Percentiles rank a stretch among this genome's conserved stretches.
phyloP scores from a whole-genome alignment of 1,140 invertebrate genomes.

The Eueides isabella region DNA sequence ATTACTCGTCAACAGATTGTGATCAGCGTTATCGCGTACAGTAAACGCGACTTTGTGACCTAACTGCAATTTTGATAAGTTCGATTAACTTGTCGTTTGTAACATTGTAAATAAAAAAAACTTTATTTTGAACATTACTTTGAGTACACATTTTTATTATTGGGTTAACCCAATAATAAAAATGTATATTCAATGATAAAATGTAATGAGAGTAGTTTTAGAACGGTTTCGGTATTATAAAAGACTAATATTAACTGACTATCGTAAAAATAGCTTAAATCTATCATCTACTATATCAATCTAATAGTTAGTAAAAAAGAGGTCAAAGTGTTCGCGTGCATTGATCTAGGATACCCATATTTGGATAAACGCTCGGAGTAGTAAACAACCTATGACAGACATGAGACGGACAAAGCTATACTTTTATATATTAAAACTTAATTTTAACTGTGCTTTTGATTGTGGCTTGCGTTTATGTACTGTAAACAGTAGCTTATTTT shows the following conservation, averaged over 20 bases:
- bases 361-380: background rate
- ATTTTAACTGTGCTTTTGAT: background rate
- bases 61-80: background rate
- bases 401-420: background rate
- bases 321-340: background rate
- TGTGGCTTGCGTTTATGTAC: background rate
- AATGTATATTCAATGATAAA: background rate
- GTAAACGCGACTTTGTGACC: background rate
- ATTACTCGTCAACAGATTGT: slow-evolving; percentile 17
- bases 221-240: background rate
- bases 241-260: background rate
- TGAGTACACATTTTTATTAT: too few relatives aligned
- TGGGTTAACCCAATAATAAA: background rate
- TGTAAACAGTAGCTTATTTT: slow-evolving; percentile 19
- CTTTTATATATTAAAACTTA: background rate
- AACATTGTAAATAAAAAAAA: background rate
- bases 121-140: slow-evolving; percentile 6
- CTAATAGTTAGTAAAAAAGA: background rate
- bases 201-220: background rate
- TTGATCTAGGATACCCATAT: slow-evolving; percentile 8
- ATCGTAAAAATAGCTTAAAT: background rate
- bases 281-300: too few relatives aligned
- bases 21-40: slow-evolving; percentile 2
- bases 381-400: background rate
- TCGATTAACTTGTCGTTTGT: background rate